phyloP scores from a whole-genome alignment of 2,888 invertebrate genomes.

The Pseudanteris insignis region DNA sequence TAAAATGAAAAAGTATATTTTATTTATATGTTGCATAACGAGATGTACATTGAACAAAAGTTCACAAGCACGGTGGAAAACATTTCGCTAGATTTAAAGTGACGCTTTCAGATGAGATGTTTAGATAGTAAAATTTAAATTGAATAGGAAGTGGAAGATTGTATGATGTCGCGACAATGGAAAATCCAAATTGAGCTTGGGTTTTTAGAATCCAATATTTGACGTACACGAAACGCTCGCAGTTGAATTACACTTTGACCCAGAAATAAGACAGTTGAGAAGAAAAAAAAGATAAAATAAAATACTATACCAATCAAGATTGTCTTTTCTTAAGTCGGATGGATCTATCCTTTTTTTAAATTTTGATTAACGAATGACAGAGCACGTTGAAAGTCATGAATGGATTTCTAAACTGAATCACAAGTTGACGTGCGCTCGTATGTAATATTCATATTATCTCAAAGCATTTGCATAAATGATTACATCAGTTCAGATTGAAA shows the following conservation, averaged over 20 bases:
- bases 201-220: conserved; percentile 1
- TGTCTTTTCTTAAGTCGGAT: too few relatives aligned
- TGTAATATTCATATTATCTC: too few relatives aligned
- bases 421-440: neutral
- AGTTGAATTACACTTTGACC: too few relatives aligned
- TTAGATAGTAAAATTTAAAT: conserved; percentile 17
- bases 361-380: too few relatives aligned
- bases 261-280: too few relatives aligned
- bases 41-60: conserved; percentile 2
- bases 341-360: too few relatives aligned
- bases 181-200: conserved; percentile 15
- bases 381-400: too few relatives aligned
- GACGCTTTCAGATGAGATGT: conserved; percentile 15
- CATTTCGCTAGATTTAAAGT: conserved; percentile 7
- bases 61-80: conserved; percentile 2
- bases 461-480: too few relatives aligned
- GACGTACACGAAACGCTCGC: conserved; percentile 8
- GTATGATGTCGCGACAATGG: conserved; percentile 1
- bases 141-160: conserved; percentile 1
- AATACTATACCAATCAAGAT: too few relatives aligned
- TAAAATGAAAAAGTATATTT: conserved; percentile 9
- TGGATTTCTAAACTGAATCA: too few relatives aligned
- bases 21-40: conserved; percentile 1
- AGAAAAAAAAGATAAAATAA: too few relatives aligned
- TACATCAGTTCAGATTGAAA: too few relatives aligned